Evolutionary conservation across 2,113 vertebrate species (phyloP).

Genomic region (Oxyruncus cristatus): DNA sequence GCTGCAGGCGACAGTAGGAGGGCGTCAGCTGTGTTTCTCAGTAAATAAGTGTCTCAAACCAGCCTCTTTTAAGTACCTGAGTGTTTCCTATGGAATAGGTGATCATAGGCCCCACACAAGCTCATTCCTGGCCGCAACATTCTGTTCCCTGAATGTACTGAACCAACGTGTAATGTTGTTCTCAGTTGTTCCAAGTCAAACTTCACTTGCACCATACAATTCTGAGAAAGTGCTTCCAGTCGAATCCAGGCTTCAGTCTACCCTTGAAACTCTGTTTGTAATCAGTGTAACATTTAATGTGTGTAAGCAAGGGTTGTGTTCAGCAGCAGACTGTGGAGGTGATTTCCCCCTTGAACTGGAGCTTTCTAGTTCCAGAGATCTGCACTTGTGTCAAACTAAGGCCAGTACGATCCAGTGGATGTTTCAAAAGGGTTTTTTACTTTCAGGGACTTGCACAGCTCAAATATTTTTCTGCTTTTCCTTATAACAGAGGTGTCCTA

Average conservation of each 20-base stretch:
- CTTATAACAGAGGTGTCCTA: not conserved
- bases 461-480: not conserved
- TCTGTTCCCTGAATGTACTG: not conserved
- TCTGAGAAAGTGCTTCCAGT: not conserved
- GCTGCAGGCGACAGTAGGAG: not conserved
- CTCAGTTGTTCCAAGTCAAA: not conserved
- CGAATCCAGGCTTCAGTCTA: not conserved
- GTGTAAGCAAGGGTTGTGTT: not conserved
- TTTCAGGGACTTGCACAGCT: not conserved
- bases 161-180: not conserved
- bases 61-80: not conserved
- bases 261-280: not conserved
- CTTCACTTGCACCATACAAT: rapidly evolving
- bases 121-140: rapidly evolving
- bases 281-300: not conserved
- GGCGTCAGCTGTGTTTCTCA: not conserved
- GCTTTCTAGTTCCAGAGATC: not conserved
- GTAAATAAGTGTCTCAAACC: not conserved
- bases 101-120: rapidly evolving
- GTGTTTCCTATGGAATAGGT: rapidly evolving
- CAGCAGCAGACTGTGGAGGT: not conserved
- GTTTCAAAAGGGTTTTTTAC: not conserved
- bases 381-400: not conserved
- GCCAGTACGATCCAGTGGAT: rapidly evolving
- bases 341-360: not conserved